Evolutionary conservation across 2,113 vertebrate species (phyloP).

Genomic region (Passer montanus): DNA sequence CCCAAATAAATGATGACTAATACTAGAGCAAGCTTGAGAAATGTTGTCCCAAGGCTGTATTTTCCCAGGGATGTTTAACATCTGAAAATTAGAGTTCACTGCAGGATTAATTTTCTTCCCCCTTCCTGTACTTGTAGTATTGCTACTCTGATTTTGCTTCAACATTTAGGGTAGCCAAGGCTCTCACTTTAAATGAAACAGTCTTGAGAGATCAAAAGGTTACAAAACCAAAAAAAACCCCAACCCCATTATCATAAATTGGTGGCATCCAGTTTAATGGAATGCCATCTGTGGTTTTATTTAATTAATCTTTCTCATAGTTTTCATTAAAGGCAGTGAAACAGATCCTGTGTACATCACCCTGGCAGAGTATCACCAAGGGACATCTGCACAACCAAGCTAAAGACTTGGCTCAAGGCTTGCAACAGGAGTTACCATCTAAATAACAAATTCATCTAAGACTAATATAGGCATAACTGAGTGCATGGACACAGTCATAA

Average conservation of each 20-base stretch:
- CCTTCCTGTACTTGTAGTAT: neutral
- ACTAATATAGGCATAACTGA: neutral
- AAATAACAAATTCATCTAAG: neutral
- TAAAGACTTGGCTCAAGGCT: neutral
- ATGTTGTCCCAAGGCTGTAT: neutral
- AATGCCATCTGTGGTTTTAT: neutral
- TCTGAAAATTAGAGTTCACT: neutral
- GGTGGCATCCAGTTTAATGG: neutral
- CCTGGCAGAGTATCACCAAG: neutral
- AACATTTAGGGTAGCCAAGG: neutral
- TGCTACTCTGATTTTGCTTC: neutral
- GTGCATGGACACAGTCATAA: neutral
- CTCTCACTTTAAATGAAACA: neutral
- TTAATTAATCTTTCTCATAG: neutral
- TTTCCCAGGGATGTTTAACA: neutral
- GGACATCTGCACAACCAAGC: neutral
- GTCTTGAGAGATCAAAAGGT: neutral
- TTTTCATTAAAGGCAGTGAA: neutral
- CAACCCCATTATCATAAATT: neutral
- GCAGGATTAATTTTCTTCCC: neutral
- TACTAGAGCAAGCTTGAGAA: neutral
- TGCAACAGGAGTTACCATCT: neutral
- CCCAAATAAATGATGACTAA: neutral
- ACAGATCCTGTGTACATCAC: neutral
- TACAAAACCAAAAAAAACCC: accelerated